Base-by-base conservation (phyloP, 2,888 invertebrate genomes). In the Cephus runcator region DNA sequence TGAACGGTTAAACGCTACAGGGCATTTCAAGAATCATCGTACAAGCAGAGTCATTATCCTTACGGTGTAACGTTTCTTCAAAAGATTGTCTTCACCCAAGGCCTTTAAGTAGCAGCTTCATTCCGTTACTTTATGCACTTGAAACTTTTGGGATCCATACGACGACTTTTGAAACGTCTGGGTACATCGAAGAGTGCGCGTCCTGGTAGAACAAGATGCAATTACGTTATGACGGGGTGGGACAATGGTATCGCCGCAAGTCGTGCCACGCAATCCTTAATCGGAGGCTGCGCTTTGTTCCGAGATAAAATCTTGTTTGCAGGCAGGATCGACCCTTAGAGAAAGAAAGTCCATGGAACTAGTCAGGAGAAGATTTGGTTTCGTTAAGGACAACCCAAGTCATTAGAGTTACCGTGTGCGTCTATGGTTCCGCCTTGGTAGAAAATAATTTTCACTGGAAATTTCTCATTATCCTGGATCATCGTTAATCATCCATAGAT, bases 141-240 rank as follows among this genome's bases (percentile, higher is more conserved):
- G 1, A 23, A 56, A 23, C 23, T 23, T 56, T 2, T 23, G 15
- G 56, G 23, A 56, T 56, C 0, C 56, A 2, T 23, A 56, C 2
- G 56, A 56, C 23, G 23, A 56, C 56, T 56, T 56, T 56, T 56
- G 56, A 9, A 56, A 56, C 56, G 56, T 23, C 56, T 56, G 56
- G 56, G 9, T 56, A 56, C 9, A 23, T 23, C 9, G 23, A 1
- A 23, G 71, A 11, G 12, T 31, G 31, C 71, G 12, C 11, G 31
- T 34, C 9, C 31, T 12, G 33, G 71, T 15, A 34, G 71, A 31
- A 23, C 31, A 71, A 31, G 71, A 71, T 33, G 71, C 71, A 71
- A 71, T 71, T 71, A 71, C 71, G 71, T 71, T 71, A 71, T 34
- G 71, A 71, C 71, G 34, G 31, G 34, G 12, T 31, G 71, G 31